Evolutionary conservation across 2,113 vertebrate species (phyloP).

Genomic region (Centropus unirufus): DNA sequence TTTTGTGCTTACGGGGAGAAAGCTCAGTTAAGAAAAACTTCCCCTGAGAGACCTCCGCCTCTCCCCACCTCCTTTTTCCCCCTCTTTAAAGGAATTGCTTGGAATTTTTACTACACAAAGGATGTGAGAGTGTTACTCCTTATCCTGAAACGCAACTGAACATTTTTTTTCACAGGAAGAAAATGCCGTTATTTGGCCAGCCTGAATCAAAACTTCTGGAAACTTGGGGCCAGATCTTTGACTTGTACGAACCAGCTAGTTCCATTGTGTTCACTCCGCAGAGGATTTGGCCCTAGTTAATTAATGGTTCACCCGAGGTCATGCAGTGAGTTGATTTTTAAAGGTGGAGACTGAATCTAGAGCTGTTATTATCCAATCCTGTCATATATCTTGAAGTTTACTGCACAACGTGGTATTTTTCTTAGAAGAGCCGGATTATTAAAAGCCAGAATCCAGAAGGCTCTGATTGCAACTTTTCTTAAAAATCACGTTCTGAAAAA

Average conservation of each 20-base stretch:
- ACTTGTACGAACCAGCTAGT: slow-evolving; percentile 50
- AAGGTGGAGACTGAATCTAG: slow-evolving; percentile 30
- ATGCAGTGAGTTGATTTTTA: slow-evolving; percentile 54
- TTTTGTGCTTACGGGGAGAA: not conserved
- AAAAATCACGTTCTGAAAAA: slow-evolving; percentile 66
- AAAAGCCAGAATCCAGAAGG: slow-evolving; percentile 45
- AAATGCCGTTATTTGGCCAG: slow-evolving; percentile 43
- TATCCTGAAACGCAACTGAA: not conserved
- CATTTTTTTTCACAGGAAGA: not conserved
- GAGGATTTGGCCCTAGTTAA: slow-evolving; percentile 60
- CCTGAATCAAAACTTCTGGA: slow-evolving; percentile 45
- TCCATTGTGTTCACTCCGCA: slow-evolving; percentile 52
- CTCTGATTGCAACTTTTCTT: slow-evolving; percentile 68
- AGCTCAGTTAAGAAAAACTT: not conserved
- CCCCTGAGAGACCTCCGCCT: not conserved
- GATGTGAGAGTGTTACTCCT: not conserved
- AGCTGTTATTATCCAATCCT: slow-evolving; percentile 39
- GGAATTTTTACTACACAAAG: not conserved
- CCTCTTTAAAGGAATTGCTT: not conserved
- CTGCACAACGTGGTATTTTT: slow-evolving; percentile 55
- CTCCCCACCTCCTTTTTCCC: fast-evolving
- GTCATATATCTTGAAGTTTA: slow-evolving; percentile 68
- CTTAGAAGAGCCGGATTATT: slow-evolving; percentile 52
- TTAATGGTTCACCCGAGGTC: slow-evolving; percentile 62
- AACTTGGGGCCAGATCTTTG: slow-evolving; percentile 54